These are phyloP conservation scores for Stratiomys singularior DNA, from an alignment of 2,888 invertebrate species.

Conservation along the genomic window DNA sequence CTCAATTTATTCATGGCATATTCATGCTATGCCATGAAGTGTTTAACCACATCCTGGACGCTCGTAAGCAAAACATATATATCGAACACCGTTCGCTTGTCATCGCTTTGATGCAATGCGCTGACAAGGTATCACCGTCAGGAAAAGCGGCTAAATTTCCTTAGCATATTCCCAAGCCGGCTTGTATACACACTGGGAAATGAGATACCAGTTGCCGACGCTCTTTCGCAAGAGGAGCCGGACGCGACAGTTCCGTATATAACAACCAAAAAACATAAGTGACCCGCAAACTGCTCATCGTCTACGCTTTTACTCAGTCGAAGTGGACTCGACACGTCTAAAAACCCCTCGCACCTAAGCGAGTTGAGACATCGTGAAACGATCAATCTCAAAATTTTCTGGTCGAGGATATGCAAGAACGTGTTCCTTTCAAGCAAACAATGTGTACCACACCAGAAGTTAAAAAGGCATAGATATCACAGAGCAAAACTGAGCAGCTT, in stretches of 20 bases:
- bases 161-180: background rate
- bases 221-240: background rate
- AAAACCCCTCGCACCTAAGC: background rate
- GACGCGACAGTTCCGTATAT: background rate
- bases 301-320: background rate
- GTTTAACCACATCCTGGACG: no score
- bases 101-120: background rate
- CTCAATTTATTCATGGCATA: no score
- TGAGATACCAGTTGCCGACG: background rate
- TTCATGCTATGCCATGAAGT: no score
- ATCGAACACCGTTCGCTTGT: background rate
- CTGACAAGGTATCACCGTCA: background rate
- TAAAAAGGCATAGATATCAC: background rate
- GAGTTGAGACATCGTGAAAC: background rate
- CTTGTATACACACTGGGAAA: background rate
- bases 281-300: background rate
- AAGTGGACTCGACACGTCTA: background rate
- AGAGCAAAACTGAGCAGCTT: background rate
- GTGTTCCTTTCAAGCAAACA: background rate
- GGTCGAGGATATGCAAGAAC: background rate
- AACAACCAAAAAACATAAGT: background rate
- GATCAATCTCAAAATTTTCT: background rate
- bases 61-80: no score
- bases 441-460: background rate
- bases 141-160: background rate